These are phyloP conservation scores for Sebastes miniatus DNA, from an alignment of 2,797 vertebrate species.

Conservation along the genomic window DNA sequence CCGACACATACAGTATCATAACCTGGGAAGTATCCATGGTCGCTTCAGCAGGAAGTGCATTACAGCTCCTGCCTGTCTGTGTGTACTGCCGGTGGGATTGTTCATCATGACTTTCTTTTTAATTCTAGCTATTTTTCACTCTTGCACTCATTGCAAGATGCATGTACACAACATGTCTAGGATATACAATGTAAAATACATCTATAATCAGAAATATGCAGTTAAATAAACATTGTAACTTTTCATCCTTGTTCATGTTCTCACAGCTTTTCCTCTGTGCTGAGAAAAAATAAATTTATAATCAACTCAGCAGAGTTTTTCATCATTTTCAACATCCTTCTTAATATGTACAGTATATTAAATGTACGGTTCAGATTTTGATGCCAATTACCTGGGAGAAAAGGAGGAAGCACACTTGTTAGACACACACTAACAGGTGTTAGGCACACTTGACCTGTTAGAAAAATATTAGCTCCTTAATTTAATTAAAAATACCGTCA, in stretches of 20 bases:
- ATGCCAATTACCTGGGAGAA: neutral
- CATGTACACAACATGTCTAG: neutral
- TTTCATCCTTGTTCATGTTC: neutral
- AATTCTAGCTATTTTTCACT: neutral
- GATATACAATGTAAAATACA: neutral
- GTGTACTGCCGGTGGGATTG: slow-evolving; percentile 25
- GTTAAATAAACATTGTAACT: neutral
- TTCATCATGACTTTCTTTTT: neutral
- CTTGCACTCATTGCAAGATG: neutral
- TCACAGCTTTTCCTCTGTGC: neutral
- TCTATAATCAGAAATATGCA: neutral
- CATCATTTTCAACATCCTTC: neutral
- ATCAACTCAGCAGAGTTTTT: neutral
- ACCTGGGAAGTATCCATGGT: slow-evolving; percentile 57
- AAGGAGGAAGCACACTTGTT: neutral
- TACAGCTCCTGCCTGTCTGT: slow-evolving; percentile 37
- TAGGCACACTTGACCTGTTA: neutral
- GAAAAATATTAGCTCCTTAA: neutral
- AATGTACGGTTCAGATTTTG: neutral
- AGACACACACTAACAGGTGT: neutral
- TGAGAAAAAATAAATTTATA: neutral
- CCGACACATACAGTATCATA: slow-evolving; percentile 12
- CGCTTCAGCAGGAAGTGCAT: slow-evolving; percentile 54
- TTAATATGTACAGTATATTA: neutral
- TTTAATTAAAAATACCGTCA: neutral